Conservation (phyloP, 1,140 invertebrate species). For the Trachymyrmex septentrionalis region DNA sequence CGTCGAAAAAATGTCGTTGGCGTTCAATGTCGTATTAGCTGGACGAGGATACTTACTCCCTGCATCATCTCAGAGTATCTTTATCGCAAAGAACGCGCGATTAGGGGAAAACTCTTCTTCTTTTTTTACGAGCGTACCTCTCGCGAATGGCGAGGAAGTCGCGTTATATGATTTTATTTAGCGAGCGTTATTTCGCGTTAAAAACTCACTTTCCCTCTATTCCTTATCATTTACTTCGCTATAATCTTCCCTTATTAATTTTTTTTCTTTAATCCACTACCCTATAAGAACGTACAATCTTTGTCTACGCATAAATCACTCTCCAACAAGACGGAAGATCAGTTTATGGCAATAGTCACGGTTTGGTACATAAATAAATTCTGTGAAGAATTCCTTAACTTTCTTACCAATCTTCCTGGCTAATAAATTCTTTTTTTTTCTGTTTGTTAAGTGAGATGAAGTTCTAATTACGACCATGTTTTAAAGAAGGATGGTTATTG, state of each 20-base stretch:
- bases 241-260: constrained; percentile 62
- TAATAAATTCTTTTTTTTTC: constrained; percentile 48
- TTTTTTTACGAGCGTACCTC: constrained; percentile 45
- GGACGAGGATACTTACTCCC: constrained; percentile 33
- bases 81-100: constrained; percentile 25
- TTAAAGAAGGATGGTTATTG: neutral
- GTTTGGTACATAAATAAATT: constrained; percentile 28
- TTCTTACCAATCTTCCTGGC: neutral
- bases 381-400: constrained; percentile 6
- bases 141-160: constrained; percentile 40
- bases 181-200: constrained; percentile 36
- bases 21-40: constrained; percentile 59
- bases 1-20: constrained; percentile 56
- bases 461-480: constrained; percentile 31
- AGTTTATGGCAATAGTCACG: constrained; percentile 57
- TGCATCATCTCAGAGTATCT: constrained; percentile 53
- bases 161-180: constrained; percentile 63
- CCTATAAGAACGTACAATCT: constrained; percentile 1
- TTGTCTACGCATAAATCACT: constrained; percentile 41
- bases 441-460: neutral
- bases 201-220: constrained; percentile 11
- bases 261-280: constrained; percentile 48
- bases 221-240: constrained; percentile 42
- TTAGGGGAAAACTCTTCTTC: constrained; percentile 52
- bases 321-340: neutral